Evolutionary conservation across 2,113 vertebrate species (phyloP), one percentile per base, ranked within the genome.

Genomic region (Stegastes partitus): DNA sequence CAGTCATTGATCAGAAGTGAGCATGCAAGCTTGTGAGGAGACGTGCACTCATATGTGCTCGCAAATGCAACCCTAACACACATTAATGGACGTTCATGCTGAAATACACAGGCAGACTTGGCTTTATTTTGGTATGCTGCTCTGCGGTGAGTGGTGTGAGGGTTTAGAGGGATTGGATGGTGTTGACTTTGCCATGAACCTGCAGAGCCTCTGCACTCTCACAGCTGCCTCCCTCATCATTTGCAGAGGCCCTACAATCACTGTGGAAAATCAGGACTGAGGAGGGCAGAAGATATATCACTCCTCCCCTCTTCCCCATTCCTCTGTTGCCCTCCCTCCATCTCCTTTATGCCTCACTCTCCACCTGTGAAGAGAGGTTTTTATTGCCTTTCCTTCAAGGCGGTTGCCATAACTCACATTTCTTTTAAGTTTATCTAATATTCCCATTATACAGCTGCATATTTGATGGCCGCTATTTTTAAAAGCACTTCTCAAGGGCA

Each of bases 151-250:
- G 67, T n/a, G 11, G 68, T 69, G 87, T 59, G 74, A 82, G 80
- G 86, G 68, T 82, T 91, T 88, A 78, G 65, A 81, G 71, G 87
- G 90, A 91, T 87, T 83, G 82, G 81, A 77, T 61, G 39, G 69
- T 79, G 90, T 87, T 90, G 89, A 91, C 90, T 92, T 92, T 90
- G 66, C 87, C 6, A 23, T 93, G 90, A 93, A 90, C 91, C 84
- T 68, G 86, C 87, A 79, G 75, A 84, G 81, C 87, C 89, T 87
- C 81, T 53, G 71, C 66, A 56, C 89, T 74, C 86, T 84, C 78
- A 76, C 86, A 89, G 86, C 89, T 88, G 85, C 83, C 83, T 82
- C 68, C 83, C 82, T 90, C 86, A 92, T 88, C 84, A 91, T 87
- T 77, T 84, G 63, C 19, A 0, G 63, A 55, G 83, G 71, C 86